Evolutionary conservation across 2,113 vertebrate genomes (phyloP).

Genomic region (Nyctibius bracteatus): DNA sequence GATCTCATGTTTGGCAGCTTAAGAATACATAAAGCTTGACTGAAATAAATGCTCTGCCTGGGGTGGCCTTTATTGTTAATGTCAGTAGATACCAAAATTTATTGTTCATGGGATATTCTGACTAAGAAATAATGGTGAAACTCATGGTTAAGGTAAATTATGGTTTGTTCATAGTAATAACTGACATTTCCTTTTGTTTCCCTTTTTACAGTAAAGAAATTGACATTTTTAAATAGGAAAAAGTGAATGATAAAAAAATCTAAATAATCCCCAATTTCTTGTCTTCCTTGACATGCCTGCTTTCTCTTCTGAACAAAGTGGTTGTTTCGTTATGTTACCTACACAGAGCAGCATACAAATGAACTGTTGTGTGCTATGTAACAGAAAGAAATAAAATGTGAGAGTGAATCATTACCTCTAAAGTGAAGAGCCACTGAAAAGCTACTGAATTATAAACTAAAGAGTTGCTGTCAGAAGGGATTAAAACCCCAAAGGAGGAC

Average conservation of each 20-base stretch:
- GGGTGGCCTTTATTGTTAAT: neutral
- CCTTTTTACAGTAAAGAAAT: neutral
- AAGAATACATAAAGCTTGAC: neutral
- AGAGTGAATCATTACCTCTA: neutral
- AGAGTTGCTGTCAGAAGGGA: neutral
- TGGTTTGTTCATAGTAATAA: neutral
- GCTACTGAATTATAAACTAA: neutral
- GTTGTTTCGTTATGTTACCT: neutral
- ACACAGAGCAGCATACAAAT: neutral
- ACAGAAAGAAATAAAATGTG: neutral
- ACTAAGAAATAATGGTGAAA: neutral
- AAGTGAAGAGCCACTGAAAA: neutral
- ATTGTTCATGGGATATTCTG: neutral
- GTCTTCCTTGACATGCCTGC: neutral
- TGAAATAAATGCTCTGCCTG: neutral
- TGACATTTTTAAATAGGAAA: neutral
- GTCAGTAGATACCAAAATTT: neutral
- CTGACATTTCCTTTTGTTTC: slow-evolving; percentile 7
- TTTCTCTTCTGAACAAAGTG: neutral
- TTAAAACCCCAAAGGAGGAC: neutral
- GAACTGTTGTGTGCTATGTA: neutral
- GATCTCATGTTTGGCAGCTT: neutral
- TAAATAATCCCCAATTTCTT: slow-evolving; percentile 9
- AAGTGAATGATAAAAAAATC: neutral
- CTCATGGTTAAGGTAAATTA: neutral